Evolutionary conservation across 2,888 invertebrate genomes (phyloP).

Genomic region (Monochamus alternatus): DNA sequence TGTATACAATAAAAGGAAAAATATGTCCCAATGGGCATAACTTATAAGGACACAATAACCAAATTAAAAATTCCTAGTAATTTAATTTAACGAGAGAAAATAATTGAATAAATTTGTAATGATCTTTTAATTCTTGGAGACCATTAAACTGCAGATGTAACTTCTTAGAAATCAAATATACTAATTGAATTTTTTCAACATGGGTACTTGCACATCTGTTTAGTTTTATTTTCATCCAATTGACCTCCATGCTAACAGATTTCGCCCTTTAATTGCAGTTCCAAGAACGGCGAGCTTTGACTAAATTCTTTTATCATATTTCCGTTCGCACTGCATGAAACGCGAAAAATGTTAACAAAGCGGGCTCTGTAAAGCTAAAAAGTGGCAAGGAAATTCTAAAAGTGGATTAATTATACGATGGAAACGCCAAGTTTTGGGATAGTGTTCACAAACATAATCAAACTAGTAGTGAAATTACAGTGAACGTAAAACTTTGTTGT

Average conservation of each 20-base stretch:
- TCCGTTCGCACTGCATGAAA: not conserved
- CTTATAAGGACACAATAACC: too few relatives aligned
- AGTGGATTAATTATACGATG: not conserved
- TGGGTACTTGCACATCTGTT: not conserved
- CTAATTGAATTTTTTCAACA: not conserved
- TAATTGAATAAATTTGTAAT: too few relatives aligned
- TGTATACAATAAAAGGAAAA: conserved; percentile 1
- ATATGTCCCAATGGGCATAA: too few relatives aligned
- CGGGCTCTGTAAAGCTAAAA: not conserved
- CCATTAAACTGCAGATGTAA: too few relatives aligned
- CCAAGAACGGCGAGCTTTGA: conserved; percentile 7
- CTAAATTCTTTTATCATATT: not conserved
- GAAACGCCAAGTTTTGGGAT: not conserved
- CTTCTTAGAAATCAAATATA: too few relatives aligned
- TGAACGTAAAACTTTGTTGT: conserved; percentile 7
- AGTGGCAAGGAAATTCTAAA: not conserved
- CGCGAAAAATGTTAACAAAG: not conserved
- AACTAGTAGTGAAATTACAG: not conserved
- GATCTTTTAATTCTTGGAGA: too few relatives aligned
- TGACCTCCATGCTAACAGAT: not conserved
- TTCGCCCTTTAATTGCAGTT: not conserved
- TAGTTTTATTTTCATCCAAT: conserved; percentile 1
- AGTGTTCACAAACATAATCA: not conserved
- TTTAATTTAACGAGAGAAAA: too few relatives aligned
- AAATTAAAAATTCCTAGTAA: too few relatives aligned